Evolutionary conservation across 2,797 vertebrate genomes (phyloP).

Genomic region (Rhinichthys osculus): DNA sequence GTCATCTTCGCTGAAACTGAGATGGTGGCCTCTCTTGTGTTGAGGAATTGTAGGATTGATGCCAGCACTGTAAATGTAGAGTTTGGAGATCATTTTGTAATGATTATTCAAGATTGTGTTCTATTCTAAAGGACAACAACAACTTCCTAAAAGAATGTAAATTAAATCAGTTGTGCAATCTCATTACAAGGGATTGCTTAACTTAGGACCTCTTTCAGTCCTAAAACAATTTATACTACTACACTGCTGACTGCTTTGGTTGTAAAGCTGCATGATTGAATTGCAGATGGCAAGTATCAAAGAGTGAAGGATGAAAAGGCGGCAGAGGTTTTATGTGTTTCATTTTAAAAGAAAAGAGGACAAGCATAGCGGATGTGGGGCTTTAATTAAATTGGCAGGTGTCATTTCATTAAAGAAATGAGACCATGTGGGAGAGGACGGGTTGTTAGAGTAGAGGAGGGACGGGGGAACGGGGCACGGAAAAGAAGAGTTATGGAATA

Average conservation of each 20-base stretch:
- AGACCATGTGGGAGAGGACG: constrained; percentile 17
- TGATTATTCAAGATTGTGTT: too few relatives aligned
- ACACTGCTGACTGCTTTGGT: constrained; percentile 6
- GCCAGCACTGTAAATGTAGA: constrained; percentile 17
- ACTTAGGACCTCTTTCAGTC: background rate
- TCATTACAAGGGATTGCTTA: background rate
- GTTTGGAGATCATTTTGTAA: background rate
- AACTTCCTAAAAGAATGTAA: background rate
- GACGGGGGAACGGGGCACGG: constrained; percentile 14
- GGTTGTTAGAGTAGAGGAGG: constrained; percentile 27
- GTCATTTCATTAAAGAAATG: constrained; percentile 63
- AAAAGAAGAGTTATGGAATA: constrained; percentile 61
- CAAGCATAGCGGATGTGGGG: constrained; percentile 42
- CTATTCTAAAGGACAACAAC: background rate
- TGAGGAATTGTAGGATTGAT: constrained; percentile 9
- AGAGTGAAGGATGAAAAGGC: constrained; percentile 57
- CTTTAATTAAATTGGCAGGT: constrained; percentile 73
- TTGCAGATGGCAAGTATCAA: constrained; percentile 56
- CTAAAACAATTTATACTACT: background rate
- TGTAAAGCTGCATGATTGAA: constrained; percentile 51
- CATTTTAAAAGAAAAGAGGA: constrained; percentile 24
- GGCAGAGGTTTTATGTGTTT: constrained; percentile 19
- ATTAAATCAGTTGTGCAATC: background rate
- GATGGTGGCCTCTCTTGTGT: background rate
- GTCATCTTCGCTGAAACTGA: constrained; percentile 1